Evolutionary conservation across 2,888 invertebrate species (phyloP).

Genomic region (Sylvicola cinctus): DNA sequence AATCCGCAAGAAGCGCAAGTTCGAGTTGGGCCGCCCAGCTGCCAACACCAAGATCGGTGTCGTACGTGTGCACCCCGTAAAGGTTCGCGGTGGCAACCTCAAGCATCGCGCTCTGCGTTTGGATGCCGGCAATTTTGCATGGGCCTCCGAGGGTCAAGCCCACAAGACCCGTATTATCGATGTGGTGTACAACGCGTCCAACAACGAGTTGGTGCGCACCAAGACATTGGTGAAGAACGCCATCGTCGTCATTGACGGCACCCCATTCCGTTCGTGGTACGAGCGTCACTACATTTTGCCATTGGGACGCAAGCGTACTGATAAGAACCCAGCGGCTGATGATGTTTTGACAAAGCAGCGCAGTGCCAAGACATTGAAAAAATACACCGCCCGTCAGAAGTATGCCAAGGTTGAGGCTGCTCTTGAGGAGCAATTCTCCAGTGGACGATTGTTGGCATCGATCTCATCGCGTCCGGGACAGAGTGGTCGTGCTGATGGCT

Average conservation of each 20-base stretch:
- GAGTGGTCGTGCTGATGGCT: slow-evolving; percentile 93
- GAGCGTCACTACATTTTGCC: slow-evolving; percentile 92
- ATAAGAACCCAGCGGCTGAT: slow-evolving; percentile 73
- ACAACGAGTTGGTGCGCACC: slow-evolving; percentile 98
- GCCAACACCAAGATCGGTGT: slow-evolving; percentile 97
- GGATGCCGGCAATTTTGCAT: slow-evolving; percentile 93
- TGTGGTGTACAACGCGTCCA: slow-evolving; percentile 98
- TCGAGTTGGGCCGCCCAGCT: slow-evolving; percentile 96
- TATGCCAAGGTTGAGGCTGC: slow-evolving; percentile 83
- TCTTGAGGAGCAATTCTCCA: slow-evolving; percentile 91
- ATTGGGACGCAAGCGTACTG: slow-evolving; percentile 91
- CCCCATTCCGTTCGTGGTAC: slow-evolving; percentile 98
- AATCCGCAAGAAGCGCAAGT: slow-evolving; percentile 99
- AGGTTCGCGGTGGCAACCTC: slow-evolving; percentile 89
- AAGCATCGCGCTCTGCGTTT: slow-evolving; percentile 93
- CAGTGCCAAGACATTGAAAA: slow-evolving; percentile 80
- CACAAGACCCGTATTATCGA: slow-evolving; percentile 97
- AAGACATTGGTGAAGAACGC: slow-evolving; percentile 98
- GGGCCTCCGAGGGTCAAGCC: slow-evolving; percentile 95
- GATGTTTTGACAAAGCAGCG: slow-evolving; percentile 84
- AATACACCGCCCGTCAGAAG: slow-evolving; percentile 83
- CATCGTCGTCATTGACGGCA: slow-evolving; percentile 91
- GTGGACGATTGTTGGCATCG: slow-evolving; percentile 87
- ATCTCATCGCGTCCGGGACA: slow-evolving; percentile 95
- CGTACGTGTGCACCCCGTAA: slow-evolving; percentile 81